Evolutionary conservation across 2,888 invertebrate species (phyloP), one percentile per base, ranked within the genome.

Genomic region (Mantis religiosa): DNA sequence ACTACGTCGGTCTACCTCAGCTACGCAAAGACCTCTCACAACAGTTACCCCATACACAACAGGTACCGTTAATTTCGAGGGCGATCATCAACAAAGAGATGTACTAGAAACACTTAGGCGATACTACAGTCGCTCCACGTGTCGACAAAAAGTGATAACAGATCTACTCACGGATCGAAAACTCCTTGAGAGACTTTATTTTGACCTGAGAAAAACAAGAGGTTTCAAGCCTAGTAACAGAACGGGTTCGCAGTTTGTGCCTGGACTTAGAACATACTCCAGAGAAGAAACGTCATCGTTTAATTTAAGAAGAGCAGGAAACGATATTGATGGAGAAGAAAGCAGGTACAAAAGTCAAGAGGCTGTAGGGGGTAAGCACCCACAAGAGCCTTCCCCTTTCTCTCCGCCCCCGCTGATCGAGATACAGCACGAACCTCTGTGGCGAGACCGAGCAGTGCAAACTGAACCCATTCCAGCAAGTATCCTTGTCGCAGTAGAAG

Each of bases 81-180:
- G 94, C 2, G 94, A 95, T 91, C 94, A 94, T 89, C 93, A 94
- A 2, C 95, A 95, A 91, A 95, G 95, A 91, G 95, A 95, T 34
- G 92, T 96, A 90, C 93, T 95, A 89, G 96, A 96, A 91, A 96
- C 96, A 12, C 93, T 96, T 27, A 94, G 95, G 91, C 94, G 96
- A 90, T 96, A 96, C 92, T 96, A 96, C 92, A 94, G 95, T 90
- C 95, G 95, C 91, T 95, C 95, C 25, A 94, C 95, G 0, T 96
- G 95, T 91, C 94, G 96, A 89, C 96, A 97, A 90, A 95, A 94
- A 92, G 95, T 97, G 89, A 96, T 97, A 91, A 96, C 96, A 88
- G 96, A 96, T 91, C 94, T 97, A 87, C 93, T 97, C 88, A 96
- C 96, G 15, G 96, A 97, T 92, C 94, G 97, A 91, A 96, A 95